Base-by-base conservation (phyloP, 1,140 invertebrate species). In the Drosophila littoralis region DNA sequence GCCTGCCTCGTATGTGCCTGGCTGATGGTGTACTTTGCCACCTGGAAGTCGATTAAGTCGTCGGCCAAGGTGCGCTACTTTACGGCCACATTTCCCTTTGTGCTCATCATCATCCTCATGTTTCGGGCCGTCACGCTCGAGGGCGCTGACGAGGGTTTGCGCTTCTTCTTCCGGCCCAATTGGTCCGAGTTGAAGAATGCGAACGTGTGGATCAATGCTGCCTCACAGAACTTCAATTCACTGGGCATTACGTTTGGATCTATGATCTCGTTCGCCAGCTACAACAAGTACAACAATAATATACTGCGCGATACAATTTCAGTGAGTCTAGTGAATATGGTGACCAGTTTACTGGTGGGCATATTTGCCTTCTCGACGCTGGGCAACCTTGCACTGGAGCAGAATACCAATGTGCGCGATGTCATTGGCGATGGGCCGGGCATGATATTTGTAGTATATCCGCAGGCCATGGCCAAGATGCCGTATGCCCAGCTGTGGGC, bases 181-280 rank as follows among this genome's bases (percentile, higher is more conserved):
- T 98, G 97, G 96, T 94, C 96, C 76, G 92, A 97, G 7, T 93
- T 98, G n/a, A 94, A 94, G 51, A 95, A 97, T 83, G 95, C 97
- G 13, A 97, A 97, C 93, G 96, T 92, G 13, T 98, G 97, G 97
- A 96, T 97, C 10, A 97, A 97, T 92, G 97, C 97, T 9, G 96
- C 97, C 7, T 97, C 96, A 7, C 97, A 98, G 93, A 97, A 97
- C 75, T 98, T 98, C 92, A 98, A 98, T 93, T 98, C 97, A 0
- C 95, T 98, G 67, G 97, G 97, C 59, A 97, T 98, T 36, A 97
- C 97, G 0, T 97, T 98, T 82, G 98, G 98, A 15, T 97, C 97
- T 5, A 97, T 98, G 94, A 98, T 98, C 85, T 97, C 97, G 82
- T 98, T 98, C 91, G 96, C 97, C n/a, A 98, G 97, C 86, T 98